Evolutionary conservation across 2,888 invertebrate genomes (phyloP), one percentile per base, ranked within the genome.

Genomic region (Liodrosophila aerea): DNA sequence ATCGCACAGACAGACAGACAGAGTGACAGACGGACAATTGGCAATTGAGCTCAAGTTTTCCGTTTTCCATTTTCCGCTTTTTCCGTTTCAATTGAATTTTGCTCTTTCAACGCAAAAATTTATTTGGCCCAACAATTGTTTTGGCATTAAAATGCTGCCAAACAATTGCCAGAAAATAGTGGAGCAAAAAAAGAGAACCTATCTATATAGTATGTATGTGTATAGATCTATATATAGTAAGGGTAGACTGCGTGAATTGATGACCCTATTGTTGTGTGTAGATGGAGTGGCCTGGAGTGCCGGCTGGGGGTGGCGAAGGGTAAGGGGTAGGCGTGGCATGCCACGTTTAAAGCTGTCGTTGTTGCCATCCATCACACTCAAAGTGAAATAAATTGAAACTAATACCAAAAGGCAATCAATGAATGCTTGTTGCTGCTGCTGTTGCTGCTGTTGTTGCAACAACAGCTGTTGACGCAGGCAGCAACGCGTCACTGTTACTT

Each of bases 301-400:
- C 51, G 7, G 36, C 5, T 13, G n/a, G 9, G 12, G 22, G 37
- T 16, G 40, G 16, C n/a, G 13, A 34, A n/a, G 37, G 45, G 49
- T 9, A 11, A 13, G 33, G 8, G 11, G 29, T 15, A 45, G 37
- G 59, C 40, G 69, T 47, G 41, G 70, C 62, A 61, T 53, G 59
- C 58, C 73, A 63, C 68, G 77, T 69, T 72, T 57, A 60, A 18
- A 59, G 72, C 65, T 74, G 77, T 72, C 76, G 67, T 75, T 72
- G 51, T 37, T 80, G 83, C 76, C 83, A 83, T 81, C 84, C 76
- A 81, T 81, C 84, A 84, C 81, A 78, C 82, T 81, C 82, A 76
- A 76, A 74, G 78, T 67, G 82, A 84, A 84, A 84, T 81, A 81
- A 81, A 81, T 81, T 84, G 81, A 84, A 81, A 81, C 84, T 81